Percentiles rank a stretch among this genome's conserved stretches.
Conservation (phyloP, 1,140 invertebrate species). For the Myzus persicae region DNA sequence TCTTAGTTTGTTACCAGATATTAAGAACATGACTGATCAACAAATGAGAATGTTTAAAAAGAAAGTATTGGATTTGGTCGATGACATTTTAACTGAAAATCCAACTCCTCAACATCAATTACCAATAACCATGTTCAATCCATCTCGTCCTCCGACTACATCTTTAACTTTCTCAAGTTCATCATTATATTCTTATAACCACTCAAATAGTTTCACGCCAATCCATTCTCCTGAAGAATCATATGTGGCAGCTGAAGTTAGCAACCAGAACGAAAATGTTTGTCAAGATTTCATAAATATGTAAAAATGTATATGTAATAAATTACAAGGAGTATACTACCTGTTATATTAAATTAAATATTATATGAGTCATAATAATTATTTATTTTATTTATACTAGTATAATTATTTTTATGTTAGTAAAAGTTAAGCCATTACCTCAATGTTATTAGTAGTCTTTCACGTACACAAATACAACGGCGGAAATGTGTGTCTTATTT, state of each 20-base stretch:
- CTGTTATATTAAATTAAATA: no score
- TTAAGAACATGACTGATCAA: neutral
- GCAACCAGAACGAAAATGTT: no score
- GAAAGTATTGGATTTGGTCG: slow-evolving; percentile 19
- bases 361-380: neutral
- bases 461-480: slow-evolving; percentile 5
- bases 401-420: neutral
- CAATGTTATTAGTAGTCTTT: neutral
- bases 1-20: slow-evolving; percentile 41
- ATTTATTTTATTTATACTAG: no score
- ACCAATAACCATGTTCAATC: neutral
- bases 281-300: no score
- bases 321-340: no score
- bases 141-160: neutral
- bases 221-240: no score
- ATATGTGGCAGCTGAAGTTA: no score
- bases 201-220: no score
- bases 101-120: slow-evolving; percentile 15
- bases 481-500: slow-evolving; percentile 42
- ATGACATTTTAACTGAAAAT: slow-evolving; percentile 46
- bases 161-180: no score
- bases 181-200: neutral
- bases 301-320: no score
- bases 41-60: slow-evolving; percentile 42
- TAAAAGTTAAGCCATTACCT: neutral